Evolutionary conservation across 2,797 vertebrate species (phyloP), one percentile per base, ranked within the genome.

Genomic region (Phataginus tricuspis): DNA sequence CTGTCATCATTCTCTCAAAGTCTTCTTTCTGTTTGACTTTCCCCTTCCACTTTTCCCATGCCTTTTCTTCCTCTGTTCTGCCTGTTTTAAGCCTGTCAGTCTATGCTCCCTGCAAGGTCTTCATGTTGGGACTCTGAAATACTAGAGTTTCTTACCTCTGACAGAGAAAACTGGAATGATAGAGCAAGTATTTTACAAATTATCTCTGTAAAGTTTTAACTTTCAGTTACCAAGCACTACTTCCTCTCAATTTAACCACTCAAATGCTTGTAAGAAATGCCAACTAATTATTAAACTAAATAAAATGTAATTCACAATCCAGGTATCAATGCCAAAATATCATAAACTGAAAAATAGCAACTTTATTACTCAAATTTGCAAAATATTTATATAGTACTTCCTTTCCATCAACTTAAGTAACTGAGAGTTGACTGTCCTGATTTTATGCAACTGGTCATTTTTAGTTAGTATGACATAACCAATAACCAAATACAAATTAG

Each of bases 381-480:
- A 82, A 88, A 42, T 86, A 74, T 55, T 86, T 95, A 95, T 45
- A 86, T 13, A 85, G 71, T 61, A 94, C 72, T 87, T 93, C 51
- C 45, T 86, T 95, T 86, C 69, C 66, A 93, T 82, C 64, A 85
- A 15, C 69, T 68, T 93, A 66, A 86, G 45, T 94, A 90, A 90
- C 3, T 90, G 61, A 96, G 68, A 91, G 63, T 69, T 90, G 39
- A 95, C 95, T 96, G 97, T 96, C 96, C 97, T 98, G 97, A 98
- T 97, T 96, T 98, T 97, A 98, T 95, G 96, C 96, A 97, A 98
- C 97, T 96, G 96, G 83, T 96, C 94, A 97, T 96, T 87, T 96
- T 97, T 84, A 97, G 75, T 97, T 97, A 97, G 86, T 97, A 68
- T 93, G 79, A 95, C 91, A 97, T 79, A 97, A 96, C 68, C 66